Evolutionary conservation across 1,140 invertebrate genomes (phyloP), one percentile per base, ranked within the genome.

Genomic region (Trialeurodes vaporariorum): DNA sequence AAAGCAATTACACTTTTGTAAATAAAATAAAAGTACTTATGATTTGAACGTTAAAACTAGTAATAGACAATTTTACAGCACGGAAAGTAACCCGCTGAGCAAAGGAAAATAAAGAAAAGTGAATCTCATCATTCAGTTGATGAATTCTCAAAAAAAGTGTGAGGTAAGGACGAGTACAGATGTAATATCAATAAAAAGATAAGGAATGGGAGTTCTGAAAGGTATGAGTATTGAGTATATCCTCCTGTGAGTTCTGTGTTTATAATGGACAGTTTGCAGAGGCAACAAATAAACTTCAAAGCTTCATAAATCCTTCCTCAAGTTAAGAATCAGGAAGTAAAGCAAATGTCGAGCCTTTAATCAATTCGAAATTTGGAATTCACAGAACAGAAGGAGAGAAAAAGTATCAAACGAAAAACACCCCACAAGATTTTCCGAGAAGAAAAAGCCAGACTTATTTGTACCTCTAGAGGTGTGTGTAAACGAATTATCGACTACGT

Each of bases 241-340:
- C 34, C 17, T 9, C 34, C 5, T 9, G 34, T 49, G 34, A 49
- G 17, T 49, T 49, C 17, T 49, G 34, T 5, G 34, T 49, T 65
- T n/a, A 65, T 40, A 65, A 65, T 65, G 64, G 63, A 40, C 64
- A 27, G 34, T 65, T 65, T 27, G 64, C 27, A 65, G 40, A 49
- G 64, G 64, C 25, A 24, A 69, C 65, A 61, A 65, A 65, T 65
- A 65, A 65, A 61, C 2, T 11, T 61, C 5, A 61, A 61, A 22
- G 59, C 24, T 61, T 25, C 5, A 22, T 61, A 9, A 61, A 61
- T 12, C 34, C 34, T 49, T 49, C 34, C 34, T 9, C 17, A 17
- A 49, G 34, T 49, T 49, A 17, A 49, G 34, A 49, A 9, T 49
- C 34, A 49, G 34, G 34, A 49, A 49, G 34, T 49, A 49, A 49